phyloP scores from a whole-genome alignment of 2,113 vertebrate genomes.

The Lepus americanus region DNA sequence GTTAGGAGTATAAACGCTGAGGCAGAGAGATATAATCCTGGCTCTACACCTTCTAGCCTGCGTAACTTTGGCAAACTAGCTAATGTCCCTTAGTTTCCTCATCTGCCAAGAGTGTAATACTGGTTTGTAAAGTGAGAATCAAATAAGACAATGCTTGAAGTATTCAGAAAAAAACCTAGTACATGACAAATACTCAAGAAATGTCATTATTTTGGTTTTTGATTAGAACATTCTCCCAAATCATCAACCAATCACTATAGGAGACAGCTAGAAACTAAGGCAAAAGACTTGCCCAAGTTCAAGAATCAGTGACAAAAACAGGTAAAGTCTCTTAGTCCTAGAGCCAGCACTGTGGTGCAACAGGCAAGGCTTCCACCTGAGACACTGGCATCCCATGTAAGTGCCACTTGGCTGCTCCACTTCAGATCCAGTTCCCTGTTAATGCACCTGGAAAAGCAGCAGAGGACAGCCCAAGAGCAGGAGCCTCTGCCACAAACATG shows the following conservation, averaged over 20 bases:
- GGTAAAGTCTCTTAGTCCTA: not conserved
- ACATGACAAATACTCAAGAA: not conserved
- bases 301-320: conserved; percentile 37
- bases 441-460: no score
- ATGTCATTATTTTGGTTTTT: not conserved
- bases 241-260: not conserved
- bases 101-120: not conserved
- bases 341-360: no score
- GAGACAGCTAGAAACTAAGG: not conserved
- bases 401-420: no score
- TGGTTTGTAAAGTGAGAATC: not conserved
- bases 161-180: not conserved
- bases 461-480: no score
- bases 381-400: no score
- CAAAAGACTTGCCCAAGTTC: not conserved
- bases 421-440: no score
- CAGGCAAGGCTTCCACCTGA: no score
- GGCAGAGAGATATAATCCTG: not conserved
- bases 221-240: not conserved
- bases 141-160: not conserved
- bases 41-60: not conserved
- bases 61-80: not conserved
- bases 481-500: no score
- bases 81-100: not conserved
- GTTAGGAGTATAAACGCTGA: not conserved